phyloP scores from a whole-genome alignment of 1,140 invertebrate genomes.

The Trachymyrmex septentrionalis region DNA sequence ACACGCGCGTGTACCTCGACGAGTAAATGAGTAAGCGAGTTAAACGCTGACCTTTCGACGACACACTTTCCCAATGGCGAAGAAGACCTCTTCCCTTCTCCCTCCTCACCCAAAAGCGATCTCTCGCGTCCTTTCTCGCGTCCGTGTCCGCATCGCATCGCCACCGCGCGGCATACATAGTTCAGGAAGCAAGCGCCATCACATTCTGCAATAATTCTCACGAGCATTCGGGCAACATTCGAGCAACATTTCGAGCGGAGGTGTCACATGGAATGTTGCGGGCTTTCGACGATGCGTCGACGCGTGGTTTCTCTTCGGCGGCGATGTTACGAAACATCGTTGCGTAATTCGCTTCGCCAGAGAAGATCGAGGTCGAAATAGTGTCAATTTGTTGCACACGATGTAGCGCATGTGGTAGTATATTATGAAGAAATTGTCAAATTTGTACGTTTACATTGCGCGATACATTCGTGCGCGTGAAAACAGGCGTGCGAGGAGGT shows the following conservation, averaged over 20 bases:
- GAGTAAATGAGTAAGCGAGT: constrained; percentile 22
- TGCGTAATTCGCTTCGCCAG: constrained; percentile 48
- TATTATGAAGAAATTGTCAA: not conserved
- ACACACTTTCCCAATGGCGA: constrained; percentile 83
- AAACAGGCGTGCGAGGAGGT: no score
- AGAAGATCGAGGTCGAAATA: constrained; percentile 13
- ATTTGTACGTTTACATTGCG: no score
- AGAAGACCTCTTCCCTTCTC: constrained; percentile 40
- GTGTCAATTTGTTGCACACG: not conserved
- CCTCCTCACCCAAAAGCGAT: constrained; percentile 67
- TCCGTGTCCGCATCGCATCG: constrained; percentile 29
- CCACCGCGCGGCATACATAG: constrained; percentile 69
- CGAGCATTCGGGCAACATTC: constrained; percentile 47
- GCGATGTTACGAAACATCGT: constrained; percentile 42
- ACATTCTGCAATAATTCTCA: constrained; percentile 57
- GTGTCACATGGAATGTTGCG: constrained; percentile 46
- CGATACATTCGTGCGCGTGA: no score
- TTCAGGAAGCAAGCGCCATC: constrained; percentile 65
- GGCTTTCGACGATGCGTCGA: constrained; percentile 53
- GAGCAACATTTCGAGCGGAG: no score
- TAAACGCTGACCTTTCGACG: constrained; percentile 83
- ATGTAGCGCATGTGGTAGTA: no score
- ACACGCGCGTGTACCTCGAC: constrained; percentile 25
- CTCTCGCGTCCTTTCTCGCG: constrained; percentile 67
- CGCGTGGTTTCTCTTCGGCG: constrained; percentile 46